Conservation (phyloP, 2,113 vertebrate genomes). For the Apteryx owenii region DNA sequence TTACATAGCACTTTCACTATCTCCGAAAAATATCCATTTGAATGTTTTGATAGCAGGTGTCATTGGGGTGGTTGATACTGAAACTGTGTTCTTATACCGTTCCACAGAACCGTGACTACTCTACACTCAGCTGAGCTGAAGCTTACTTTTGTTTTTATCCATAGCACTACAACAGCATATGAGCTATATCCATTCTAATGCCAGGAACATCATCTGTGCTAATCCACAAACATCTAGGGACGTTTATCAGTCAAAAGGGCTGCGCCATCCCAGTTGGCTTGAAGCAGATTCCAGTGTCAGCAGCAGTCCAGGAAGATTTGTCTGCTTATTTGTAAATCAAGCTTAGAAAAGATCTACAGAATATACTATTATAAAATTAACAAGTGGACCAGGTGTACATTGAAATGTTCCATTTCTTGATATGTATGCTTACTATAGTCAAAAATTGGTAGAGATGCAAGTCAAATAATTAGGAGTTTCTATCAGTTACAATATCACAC, state of each 20-base stretch:
- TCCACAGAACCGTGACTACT: background rate
- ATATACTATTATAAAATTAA: background rate
- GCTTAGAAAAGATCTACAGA: background rate
- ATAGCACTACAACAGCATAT: accelerated
- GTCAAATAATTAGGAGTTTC: background rate
- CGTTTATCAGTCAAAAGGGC: background rate
- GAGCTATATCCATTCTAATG: too few species aligned
- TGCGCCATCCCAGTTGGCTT: background rate
- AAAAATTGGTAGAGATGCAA: background rate
- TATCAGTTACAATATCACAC: background rate
- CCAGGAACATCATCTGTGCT: background rate
- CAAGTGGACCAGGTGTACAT: background rate
- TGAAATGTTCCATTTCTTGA: background rate
- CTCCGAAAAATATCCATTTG: background rate
- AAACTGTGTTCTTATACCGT: background rate
- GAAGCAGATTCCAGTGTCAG: background rate
- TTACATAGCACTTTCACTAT: background rate
- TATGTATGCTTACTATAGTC: accelerated
- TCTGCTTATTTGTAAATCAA: background rate
- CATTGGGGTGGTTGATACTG: background rate
- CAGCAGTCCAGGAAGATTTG: background rate
- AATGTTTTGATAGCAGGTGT: background rate
- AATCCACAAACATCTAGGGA: background rate
- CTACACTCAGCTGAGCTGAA: accelerated
- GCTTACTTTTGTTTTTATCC: background rate